Evolutionary conservation across 2,113 vertebrate genomes (phyloP).

Genomic region (Chunga burmeisteri): DNA sequence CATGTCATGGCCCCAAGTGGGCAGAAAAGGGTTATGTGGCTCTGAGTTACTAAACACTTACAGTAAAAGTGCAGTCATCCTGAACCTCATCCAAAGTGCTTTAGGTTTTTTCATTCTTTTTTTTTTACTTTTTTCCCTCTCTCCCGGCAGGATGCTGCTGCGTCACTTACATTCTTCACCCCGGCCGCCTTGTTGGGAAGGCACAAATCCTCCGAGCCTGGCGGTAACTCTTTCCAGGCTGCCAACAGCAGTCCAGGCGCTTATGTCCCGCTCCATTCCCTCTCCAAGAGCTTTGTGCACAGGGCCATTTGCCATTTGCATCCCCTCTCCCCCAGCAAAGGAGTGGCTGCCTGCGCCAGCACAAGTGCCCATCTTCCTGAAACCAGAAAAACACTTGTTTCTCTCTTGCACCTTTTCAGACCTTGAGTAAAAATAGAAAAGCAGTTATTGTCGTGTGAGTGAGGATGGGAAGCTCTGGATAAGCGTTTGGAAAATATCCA

Average conservation of each 20-base stretch:
- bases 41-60: slow-evolving; percentile 66
- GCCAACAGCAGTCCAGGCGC: not conserved
- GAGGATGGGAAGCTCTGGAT: not conserved
- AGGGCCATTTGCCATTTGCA: not conserved
- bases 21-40: slow-evolving; percentile 26
- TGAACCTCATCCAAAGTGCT: slow-evolving; percentile 52
- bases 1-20: slow-evolving; percentile 21
- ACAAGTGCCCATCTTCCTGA: not conserved
- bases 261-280: not conserved
- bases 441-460: not conserved
- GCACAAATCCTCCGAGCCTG: not conserved
- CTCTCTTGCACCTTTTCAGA: not conserved
- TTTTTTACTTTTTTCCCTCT: not conserved
- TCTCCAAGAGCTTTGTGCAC: not conserved
- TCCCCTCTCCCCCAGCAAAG: not conserved
- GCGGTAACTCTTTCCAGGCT: slow-evolving; percentile 49
- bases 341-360: not conserved
- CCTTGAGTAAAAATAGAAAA: not conserved
- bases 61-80: slow-evolving; percentile 71
- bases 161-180: slow-evolving; percentile 59
- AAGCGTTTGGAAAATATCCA: not conserved
- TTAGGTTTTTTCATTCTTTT: not conserved
- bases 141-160: slow-evolving; percentile 37
- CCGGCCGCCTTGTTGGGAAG: not conserved
- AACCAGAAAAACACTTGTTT: not conserved